Evolutionary conservation across 2,797 vertebrate genomes (phyloP), one percentile per base, ranked within the genome.

Genomic region (Steatocranus sp.): DNA sequence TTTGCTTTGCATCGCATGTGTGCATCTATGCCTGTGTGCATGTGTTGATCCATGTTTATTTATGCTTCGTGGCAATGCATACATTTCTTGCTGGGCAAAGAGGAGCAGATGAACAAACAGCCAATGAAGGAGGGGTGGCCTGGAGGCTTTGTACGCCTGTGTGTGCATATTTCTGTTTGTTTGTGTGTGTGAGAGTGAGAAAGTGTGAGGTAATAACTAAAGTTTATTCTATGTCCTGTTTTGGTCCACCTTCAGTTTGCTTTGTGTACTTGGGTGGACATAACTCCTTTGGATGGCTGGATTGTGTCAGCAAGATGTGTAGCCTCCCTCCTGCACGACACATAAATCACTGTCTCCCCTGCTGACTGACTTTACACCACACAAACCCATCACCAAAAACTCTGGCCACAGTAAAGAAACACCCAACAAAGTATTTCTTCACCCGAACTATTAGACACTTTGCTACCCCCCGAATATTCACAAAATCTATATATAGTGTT

Each of bases 201-300:
- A 75, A 63, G 81, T 63, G 58, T 80, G 81, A 51, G 81, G 84
- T 83, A 76, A 83, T 89, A 75, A 88, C 77, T 74, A 51, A 81
- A 77, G 81, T 74, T 6, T 79, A 75, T 80, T 86, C 86, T 87
- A 88, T 84, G 83, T 41, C 66, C 78, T 66, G 51, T 41, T 86
- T 82, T 54, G 84, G 76, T 90, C 85, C 81, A 87, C 85, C 87
- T 76, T 90, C 68, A 41, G 83, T 85, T 91, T 54, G 66, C 78
- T 48, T 84, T 87, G 88, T 89, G 73, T 84, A 88, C 88, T 83
- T 70, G 68, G 83, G 75, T 34, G 79, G 79, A 87, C 85, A 79
- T 91, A 86, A 92, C 88, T 92, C 85, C 63, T 76, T 9, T 75
- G 87, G 89, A 93, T 86, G 79, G 80, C 77, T 58, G 75, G 84